Base-by-base conservation (phyloP, 2,888 invertebrate species). In the Lasioglossum pauxillum region DNA sequence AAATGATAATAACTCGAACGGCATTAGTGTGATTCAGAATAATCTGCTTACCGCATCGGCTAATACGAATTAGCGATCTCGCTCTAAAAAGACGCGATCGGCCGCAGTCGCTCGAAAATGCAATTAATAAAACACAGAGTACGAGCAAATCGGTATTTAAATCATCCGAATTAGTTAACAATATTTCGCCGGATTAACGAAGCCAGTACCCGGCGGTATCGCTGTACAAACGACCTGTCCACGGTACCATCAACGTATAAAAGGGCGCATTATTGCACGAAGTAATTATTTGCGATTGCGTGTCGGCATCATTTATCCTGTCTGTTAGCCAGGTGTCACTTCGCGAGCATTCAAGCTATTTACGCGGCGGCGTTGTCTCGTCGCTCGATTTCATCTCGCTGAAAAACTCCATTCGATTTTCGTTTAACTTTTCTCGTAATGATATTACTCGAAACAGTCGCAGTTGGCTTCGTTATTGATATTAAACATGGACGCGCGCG, bases 381-480 rank as follows among this genome's bases (percentile, higher is more conserved):
- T 23, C 10, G 44, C 49, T 60, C 46, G 14, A 64, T 73, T 41
- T 64, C 41, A 53, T 12, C 73, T 35, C 8, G 19, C n/a, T 41
- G 64, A 78, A 84, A 83, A 80, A 83, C 27, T 71, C 19, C 60
- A 49, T 78, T 78, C 67, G 74, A 46, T 78, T 82, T 78, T 57
- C 77, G 38, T 86, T 71, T 64, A 77, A 78, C 64, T 72, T 83
- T 31, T 44, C 49, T 27, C 75, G 41, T 79, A 79, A 79, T 79
- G 71, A 64, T 60, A 41, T 75, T 49, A 71, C 49, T 31, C 60
- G 44, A 1, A 31, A 31, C 35, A 19, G 67, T 19, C 0, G 35
- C 35, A 27, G 69, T 8, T 41, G 23, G 1, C 49, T 49, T 67
- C 76, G 60, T 87, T 80, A 86, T 86, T 79, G 77, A 86, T 79